A percentile compares a stretch with the other conserved stretches of the same genome.
Conservation (phyloP, 2,797 vertebrate species). For the Phataginus tricuspis region DNA sequence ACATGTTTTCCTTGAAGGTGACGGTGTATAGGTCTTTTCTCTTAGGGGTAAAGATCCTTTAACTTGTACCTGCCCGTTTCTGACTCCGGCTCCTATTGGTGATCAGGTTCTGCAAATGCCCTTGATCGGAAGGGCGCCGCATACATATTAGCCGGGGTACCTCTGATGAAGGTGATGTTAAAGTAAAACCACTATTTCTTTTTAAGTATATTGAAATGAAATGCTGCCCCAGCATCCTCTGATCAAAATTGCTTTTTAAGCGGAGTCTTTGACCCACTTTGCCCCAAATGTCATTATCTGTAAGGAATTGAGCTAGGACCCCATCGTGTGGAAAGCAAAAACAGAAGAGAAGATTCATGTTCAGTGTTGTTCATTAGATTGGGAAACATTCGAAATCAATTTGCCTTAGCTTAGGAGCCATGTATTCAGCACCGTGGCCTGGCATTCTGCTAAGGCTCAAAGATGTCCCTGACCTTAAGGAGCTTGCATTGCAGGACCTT, state of each 20-base stretch:
- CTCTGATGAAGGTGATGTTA: background rate
- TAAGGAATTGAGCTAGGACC: background rate
- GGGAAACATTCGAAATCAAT: background rate
- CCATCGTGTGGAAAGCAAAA: background rate
- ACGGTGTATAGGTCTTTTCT: background rate
- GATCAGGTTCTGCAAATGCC: background rate
- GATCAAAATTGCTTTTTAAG: background rate
- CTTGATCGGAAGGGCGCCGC: background rate
- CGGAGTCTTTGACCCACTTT: background rate
- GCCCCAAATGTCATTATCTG: background rate
- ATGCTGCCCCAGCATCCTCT: background rate
- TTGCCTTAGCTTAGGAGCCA: background rate
- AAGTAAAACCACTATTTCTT: background rate
- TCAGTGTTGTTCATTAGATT: background rate
- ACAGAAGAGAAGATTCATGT: background rate
- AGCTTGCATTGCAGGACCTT: background rate
- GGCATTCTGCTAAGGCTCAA: background rate
- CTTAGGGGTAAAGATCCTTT: background rate
- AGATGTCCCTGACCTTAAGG: background rate
- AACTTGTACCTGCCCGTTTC: background rate
- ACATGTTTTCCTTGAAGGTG: background rate
- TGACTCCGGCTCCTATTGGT: background rate
- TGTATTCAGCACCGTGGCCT: background rate
- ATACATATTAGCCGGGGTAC: rapidly evolving
- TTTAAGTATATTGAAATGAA: background rate